phyloP scores from a whole-genome alignment of 2,888 invertebrate species.

The Oscheius myriophilus region DNA sequence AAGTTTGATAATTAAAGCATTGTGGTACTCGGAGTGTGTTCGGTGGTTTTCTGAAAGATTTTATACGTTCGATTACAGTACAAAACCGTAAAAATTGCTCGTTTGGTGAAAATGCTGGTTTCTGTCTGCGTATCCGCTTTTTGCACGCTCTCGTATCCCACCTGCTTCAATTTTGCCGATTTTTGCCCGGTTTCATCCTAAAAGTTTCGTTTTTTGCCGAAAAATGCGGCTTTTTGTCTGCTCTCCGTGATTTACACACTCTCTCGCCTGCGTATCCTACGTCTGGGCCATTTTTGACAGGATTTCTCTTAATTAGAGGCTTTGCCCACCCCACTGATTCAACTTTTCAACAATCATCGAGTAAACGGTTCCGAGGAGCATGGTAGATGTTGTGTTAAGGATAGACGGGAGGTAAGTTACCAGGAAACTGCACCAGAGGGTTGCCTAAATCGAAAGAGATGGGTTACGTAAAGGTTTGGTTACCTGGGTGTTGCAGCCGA shows the following conservation, averaged over 20 bases:
- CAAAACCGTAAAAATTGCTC: too few species aligned
- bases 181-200: too few species aligned
- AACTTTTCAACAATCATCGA: conserved; percentile 71
- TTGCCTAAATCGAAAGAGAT: conserved; percentile 25
- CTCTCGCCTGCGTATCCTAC: too few species aligned
- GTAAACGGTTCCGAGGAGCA: conserved; percentile 72
- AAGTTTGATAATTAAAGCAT: conserved; percentile 73
- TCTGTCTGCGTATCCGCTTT: too few species aligned
- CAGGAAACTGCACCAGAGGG: conserved; percentile 58
- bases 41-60: conserved; percentile 72
- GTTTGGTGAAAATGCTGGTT: too few species aligned
- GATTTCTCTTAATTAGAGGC: too few species aligned
- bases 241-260: too few species aligned
- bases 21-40: conserved; percentile 73
- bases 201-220: too few species aligned
- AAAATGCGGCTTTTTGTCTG: too few species aligned
- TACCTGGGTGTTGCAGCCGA: conserved; percentile 44
- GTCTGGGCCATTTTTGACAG: too few species aligned
- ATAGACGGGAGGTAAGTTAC: conserved; percentile 72
- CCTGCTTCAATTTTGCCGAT: too few species aligned
- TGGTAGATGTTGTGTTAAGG: conserved; percentile 73
- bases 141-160: too few species aligned
- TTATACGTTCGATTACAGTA: background rate
- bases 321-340: conserved; percentile 66
- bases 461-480: background rate